These are phyloP conservation scores for Adoxophyes honmai DNA, from an alignment of 1,140 invertebrate species.

Conservation along the genomic window DNA sequence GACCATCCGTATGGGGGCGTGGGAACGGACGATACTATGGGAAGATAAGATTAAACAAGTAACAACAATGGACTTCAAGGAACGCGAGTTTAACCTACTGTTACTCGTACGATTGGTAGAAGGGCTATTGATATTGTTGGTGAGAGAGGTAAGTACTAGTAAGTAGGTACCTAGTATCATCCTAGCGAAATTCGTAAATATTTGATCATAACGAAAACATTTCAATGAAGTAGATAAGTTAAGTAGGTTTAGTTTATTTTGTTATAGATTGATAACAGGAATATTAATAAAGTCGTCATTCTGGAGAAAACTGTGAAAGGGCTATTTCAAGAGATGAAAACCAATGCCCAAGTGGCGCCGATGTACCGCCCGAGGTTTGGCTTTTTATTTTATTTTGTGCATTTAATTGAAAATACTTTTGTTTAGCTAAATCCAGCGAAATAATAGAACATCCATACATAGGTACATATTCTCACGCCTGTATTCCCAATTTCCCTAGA, in stretches of 20 bases:
- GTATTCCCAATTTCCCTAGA: no score
- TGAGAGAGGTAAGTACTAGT: constrained; percentile 44
- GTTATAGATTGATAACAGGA: constrained; percentile 60
- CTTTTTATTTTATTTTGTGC: not conserved
- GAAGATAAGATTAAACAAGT: constrained; percentile 54
- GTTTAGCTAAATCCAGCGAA: no score
- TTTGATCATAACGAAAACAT: no score
- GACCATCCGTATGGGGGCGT: constrained; percentile 55
- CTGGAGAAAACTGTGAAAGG: constrained; percentile 40
- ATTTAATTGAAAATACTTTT: no score
- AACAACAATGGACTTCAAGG: constrained; percentile 29
- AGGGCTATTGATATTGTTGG: constrained; percentile 59
- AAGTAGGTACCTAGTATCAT: no score
- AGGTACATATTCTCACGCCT: no score
- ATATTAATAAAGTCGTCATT: constrained; percentile 44
- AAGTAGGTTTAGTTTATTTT: not conserved
- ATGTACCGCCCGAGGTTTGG: constrained; percentile 46
- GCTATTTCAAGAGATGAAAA: constrained; percentile 45
- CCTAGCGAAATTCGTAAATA: no score
- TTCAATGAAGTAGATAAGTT: no score
- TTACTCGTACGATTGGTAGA: constrained; percentile 60
- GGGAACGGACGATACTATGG: constrained; percentile 64
- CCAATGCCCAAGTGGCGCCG: constrained; percentile 27
- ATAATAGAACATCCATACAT: no score
- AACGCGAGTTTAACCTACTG: constrained; percentile 49